These are phyloP conservation scores for Harpalus rubripes DNA, from an alignment of 2,888 invertebrate species.

Conservation along the genomic window DNA sequence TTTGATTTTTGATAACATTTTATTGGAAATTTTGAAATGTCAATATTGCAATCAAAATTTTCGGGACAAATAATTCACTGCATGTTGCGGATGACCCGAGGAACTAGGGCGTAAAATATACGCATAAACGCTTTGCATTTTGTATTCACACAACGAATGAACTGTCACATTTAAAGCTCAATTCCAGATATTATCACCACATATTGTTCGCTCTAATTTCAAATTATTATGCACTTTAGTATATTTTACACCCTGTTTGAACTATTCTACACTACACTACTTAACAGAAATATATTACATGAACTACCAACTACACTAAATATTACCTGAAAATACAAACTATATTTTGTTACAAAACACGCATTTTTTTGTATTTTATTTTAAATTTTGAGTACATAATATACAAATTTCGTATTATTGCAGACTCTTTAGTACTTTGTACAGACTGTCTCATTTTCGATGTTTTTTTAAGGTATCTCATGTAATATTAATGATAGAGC, in stretches of 20 bases:
- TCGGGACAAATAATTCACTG: constrained; percentile 40
- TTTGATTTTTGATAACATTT: constrained; percentile 5
- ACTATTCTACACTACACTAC: neutral
- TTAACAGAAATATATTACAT: neutral
- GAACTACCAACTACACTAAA: neutral
- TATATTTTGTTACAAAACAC: no score
- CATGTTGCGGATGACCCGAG: constrained; percentile 28
- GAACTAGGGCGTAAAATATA: constrained; percentile 53
- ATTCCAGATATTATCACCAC: neutral
- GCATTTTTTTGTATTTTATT: no score
- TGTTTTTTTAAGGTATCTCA: no score
- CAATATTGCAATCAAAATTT: constrained; percentile 6
- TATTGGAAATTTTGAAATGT: constrained; percentile 11
- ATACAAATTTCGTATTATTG: no score
- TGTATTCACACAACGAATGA: constrained; percentile 8
- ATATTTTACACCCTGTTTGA: constrained; percentile 8
- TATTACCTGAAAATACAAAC: neutral
- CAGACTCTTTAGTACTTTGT: no score
- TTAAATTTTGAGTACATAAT: no score
- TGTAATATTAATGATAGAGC: no score
- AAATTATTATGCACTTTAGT: constrained; percentile 6
- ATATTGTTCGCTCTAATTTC: neutral
- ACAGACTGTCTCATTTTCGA: no score
- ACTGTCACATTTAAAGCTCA: constrained; percentile 23
- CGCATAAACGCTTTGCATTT: constrained; percentile 43